phyloP scores from a whole-genome alignment of 2,797 vertebrate genomes.

The Malurus splendens region DNA sequence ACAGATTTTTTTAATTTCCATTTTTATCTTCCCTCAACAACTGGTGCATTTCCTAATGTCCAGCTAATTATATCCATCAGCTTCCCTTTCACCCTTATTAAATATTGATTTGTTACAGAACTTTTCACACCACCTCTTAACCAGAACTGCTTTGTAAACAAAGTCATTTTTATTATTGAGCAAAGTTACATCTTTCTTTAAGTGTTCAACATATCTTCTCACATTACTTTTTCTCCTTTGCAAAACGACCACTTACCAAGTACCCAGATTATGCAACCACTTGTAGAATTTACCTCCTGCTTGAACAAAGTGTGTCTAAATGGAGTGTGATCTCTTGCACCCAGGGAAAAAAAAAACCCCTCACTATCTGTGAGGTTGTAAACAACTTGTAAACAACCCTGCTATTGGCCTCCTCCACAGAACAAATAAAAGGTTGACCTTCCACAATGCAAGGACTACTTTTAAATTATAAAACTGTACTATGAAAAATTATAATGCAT shows the following conservation, averaged over 20 bases:
- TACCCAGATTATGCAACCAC: background rate
- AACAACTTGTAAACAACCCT: background rate
- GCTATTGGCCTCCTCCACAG: background rate
- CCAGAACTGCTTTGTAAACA: background rate
- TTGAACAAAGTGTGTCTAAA: background rate
- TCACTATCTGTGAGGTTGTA: background rate
- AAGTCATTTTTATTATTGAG: background rate
- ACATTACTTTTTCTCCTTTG: background rate
- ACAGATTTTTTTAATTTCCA: background rate
- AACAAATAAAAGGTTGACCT: background rate
- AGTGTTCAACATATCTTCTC: background rate
- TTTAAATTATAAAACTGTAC: background rate
- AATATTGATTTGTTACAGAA: background rate
- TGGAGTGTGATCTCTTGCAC: background rate
- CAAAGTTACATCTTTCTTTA: background rate
- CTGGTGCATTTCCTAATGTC: background rate
- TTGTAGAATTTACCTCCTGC: background rate
- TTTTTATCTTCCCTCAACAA: background rate
- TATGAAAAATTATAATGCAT: background rate
- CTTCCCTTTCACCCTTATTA: background rate
- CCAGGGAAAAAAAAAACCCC: background rate
- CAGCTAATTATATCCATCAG: background rate
- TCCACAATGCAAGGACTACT: background rate
- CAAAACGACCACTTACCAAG: background rate
- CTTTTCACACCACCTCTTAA: background rate